Base-by-base conservation (phyloP, 2,888 invertebrate species). In the Xestobium rufovillosum region DNA sequence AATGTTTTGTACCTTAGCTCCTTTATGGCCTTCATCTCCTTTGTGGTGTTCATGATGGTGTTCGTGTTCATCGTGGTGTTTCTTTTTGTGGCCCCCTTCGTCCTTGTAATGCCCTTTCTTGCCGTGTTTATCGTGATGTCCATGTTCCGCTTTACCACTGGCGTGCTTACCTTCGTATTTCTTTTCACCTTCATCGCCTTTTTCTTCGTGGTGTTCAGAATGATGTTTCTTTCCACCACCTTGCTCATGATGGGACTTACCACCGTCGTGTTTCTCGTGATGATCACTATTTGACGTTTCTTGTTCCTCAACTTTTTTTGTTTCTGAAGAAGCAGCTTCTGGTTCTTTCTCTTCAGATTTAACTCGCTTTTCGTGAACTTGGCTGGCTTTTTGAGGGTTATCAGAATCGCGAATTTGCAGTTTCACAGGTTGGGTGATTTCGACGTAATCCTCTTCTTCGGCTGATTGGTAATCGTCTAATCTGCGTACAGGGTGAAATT, bases 1-100 rank as follows among this genome's bases (percentile, higher is more conserved):
- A 34, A n/a, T n/a, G n/a, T n/a, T n/a, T n/a, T 41, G 43, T 52
- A 62, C 64, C 53, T 62, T 53, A 3, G 55, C 47, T 26, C 67
- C 68, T 47, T 72, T 72, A 43, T 72, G 65, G 1, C 70, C 71
- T 41, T 71, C 70, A 39, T 70, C 66, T 19, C 67, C 69, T 50
- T 70, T 70, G 39, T 71, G 64, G 35, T 69, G 65, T 42, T 72
- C 68, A 34, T 70, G 68, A 45, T 66, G 63, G 43, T 71, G 63
- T 4, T 60, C 63, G 15, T 53, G 66, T 28, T 67, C 65, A 39
- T 72, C 66, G 36, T 71, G 63, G 50, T 73, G 69, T 29, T 70
- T 65, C 54, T 73, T 71, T 45, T 70, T 65, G 39, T 66, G 59
- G 0, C 67, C 68, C 31, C 68, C 66, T 35, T 69, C 63, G 43